Evolutionary conservation across 2,888 invertebrate genomes (phyloP), one percentile per base, ranked within the genome.

Genomic region (Eupithecia dodoneata): DNA sequence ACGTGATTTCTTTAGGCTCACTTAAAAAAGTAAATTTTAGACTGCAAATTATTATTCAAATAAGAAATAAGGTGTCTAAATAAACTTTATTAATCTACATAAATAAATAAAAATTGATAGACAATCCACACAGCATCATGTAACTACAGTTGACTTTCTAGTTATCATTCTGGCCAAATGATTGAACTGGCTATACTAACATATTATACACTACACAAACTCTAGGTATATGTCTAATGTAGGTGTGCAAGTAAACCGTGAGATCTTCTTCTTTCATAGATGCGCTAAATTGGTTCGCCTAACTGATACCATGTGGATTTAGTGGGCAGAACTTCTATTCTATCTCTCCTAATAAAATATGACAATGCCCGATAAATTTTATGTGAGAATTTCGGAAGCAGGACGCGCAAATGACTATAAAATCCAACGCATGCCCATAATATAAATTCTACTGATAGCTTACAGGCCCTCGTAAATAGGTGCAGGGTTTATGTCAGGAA

Each of bases 361-460:
- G 65, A 76, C 69, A 74, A 65, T 72, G 67, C 74, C 74, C 65
- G 75, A 78, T 78, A 69, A 75, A 67, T 73, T 73, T 76, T 71
- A 78, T 75, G 75, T 77, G 77, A 79, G 78, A 81, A 79, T 72
- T 80, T 80, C 75, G 67, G 71, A 74, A 76, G 65, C 76, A 76
- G 70, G 74, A 67, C 77, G 76, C 75, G 79, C 79, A 79, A 82
- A 80, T 78, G 80, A 78, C 81, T 80, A 83, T 84, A 83, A 84
- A 83, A 84, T 83, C 83, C 82, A 80, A 83, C 79, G 81, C 83
- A 79, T 77, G 79, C 81, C 84, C 83, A 83, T 87, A 86, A 86
- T 85, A 90, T 91, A 91, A 92, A 91, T 89, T 90, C 88, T 85
- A 82, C 88, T 85, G 90, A 92, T 92, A 91, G 89, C 91, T 90